Evolutionary conservation across 1,140 invertebrate genomes (phyloP).

Genomic region (Drosophila mayri): DNA sequence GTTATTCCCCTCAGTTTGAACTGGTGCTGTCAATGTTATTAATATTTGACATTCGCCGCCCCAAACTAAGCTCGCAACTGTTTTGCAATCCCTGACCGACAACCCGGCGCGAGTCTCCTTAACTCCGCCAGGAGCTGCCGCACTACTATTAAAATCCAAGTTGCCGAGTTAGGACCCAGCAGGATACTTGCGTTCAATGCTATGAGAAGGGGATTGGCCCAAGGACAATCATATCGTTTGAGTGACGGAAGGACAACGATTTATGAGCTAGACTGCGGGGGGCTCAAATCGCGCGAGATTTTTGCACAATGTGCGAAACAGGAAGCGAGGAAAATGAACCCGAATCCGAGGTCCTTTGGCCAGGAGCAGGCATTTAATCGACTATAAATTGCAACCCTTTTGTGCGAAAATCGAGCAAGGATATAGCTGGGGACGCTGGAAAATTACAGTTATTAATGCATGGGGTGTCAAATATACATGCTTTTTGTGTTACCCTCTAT

Average conservation of each 20-base stretch:
- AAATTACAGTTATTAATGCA: slow-evolving; percentile 82
- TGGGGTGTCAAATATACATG: slow-evolving; percentile 71
- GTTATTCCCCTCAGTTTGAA: slow-evolving; percentile 30
- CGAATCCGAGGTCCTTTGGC: slow-evolving; percentile 21
- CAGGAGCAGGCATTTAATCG: slow-evolving; percentile 69
- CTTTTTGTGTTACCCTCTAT: slow-evolving; percentile 49
- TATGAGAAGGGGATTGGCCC: slow-evolving; percentile 4
- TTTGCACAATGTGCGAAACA: slow-evolving; percentile 63
- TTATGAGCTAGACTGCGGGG: slow-evolving; percentile 60
- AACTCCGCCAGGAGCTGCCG: slow-evolving; percentile 21
- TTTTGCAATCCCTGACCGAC: slow-evolving; percentile 44
- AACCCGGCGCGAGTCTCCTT: slow-evolving; percentile 33
- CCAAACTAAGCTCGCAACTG: slow-evolving; percentile 19
- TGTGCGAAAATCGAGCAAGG: slow-evolving; percentile 57
- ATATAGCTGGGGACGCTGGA: slow-evolving; percentile 35
- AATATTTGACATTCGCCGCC: slow-evolving; percentile 40
- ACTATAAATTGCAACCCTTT: slow-evolving; percentile 83
- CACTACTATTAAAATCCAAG: slow-evolving; percentile 51
- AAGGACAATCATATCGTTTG: slow-evolving; percentile 33
- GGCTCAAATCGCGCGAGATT: slow-evolving; percentile 57
- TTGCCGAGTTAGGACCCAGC: slow-evolving; percentile 31
- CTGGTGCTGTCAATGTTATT: slow-evolving; percentile 58
- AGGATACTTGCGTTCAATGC: not conserved
- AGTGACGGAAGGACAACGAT: slow-evolving; percentile 74
- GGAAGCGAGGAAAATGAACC: slow-evolving; percentile 16